Evolutionary conservation across 2,113 vertebrate genomes (phyloP).

Genomic region (Cercocebus atys): DNA sequence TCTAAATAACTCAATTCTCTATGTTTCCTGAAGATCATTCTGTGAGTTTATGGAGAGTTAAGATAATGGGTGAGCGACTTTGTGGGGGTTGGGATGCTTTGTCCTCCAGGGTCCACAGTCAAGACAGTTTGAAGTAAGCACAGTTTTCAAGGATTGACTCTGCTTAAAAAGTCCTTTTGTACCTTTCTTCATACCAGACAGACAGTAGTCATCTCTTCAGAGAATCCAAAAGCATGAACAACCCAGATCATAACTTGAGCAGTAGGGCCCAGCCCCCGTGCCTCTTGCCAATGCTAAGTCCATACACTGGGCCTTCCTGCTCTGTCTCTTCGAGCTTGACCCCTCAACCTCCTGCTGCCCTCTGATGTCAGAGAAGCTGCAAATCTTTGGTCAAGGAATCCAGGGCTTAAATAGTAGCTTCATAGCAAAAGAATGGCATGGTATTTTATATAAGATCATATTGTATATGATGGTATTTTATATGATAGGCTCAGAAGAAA

Average conservation of each 20-base stretch:
- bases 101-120: neutral
- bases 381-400: neutral
- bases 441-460: no score
- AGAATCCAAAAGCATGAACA: neutral
- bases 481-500: neutral
- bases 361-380: neutral
- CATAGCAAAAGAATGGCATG: neutral
- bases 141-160: neutral
- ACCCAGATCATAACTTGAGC: neutral
- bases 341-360: neutral
- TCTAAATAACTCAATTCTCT: neutral
- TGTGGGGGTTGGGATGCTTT: neutral
- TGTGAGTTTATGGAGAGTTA: neutral
- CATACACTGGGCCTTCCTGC: accelerated
- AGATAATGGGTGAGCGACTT: neutral
- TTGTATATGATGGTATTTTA: neutral
- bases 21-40: neutral
- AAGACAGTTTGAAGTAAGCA: neutral
- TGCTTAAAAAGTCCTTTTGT: neutral
- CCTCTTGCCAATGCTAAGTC: neutral
- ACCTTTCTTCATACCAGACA: neutral
- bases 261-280: neutral
- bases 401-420: neutral
- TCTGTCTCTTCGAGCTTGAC: neutral
- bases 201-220: neutral